Conservation (phyloP, 2,113 vertebrate species). For the Rhagologus leucostigma region DNA sequence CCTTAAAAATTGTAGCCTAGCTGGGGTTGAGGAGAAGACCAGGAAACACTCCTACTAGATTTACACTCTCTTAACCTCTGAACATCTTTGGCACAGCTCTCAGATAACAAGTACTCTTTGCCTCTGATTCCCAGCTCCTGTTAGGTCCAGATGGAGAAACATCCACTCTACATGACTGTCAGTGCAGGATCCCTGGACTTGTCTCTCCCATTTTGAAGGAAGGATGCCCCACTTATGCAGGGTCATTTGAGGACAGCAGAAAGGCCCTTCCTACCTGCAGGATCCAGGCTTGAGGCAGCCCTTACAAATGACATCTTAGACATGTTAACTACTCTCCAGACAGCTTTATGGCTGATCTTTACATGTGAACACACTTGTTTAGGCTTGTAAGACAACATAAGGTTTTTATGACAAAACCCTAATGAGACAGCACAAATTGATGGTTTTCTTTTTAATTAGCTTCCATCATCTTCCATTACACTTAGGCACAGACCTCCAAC, state of each 20-base stretch:
- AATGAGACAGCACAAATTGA: constrained; percentile 9
- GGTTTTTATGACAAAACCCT: constrained; percentile 24
- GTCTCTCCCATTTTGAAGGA: neutral
- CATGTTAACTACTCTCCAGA: neutral
- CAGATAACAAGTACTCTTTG: neutral
- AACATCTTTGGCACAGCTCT: neutral
- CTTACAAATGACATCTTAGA: neutral
- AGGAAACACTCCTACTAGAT: neutral
- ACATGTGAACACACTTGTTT: neutral
- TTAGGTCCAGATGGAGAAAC: neutral
- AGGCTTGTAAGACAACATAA: constrained; percentile 18
- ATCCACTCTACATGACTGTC: neutral
- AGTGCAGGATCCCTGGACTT: neutral
- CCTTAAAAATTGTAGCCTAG: neutral
- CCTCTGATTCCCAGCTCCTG: neutral
- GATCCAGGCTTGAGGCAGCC: neutral
- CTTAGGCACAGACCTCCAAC: neutral
- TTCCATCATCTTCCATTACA: neutral
- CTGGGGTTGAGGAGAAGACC: neutral
- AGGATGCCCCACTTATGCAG: neutral
- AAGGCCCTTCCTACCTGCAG: neutral
- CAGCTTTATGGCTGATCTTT: neutral
- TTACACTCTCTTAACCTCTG: neutral
- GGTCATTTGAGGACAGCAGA: constrained; percentile 2
- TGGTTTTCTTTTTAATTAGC: constrained; percentile 33